Conservation (phyloP, 2,888 invertebrate species). For the Ochropleura leucogaster region DNA sequence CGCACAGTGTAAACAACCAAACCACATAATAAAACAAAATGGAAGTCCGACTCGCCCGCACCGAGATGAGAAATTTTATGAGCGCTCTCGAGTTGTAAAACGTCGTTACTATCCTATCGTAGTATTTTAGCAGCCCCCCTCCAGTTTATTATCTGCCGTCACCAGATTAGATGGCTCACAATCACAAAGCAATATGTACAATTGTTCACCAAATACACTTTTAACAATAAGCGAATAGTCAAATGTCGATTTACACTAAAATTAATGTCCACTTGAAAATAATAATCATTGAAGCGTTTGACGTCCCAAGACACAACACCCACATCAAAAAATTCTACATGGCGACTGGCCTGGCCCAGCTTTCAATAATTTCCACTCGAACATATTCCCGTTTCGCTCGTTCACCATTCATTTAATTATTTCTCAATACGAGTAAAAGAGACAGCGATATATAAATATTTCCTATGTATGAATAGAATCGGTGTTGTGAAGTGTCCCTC, state of each 20-base stretch:
- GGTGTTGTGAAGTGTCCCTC: constrained; percentile 88
- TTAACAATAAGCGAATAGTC: constrained; percentile 76
- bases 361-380: constrained; percentile 90
- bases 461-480: constrained; percentile 89
- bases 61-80: constrained; percentile 87
- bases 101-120: constrained; percentile 90
- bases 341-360: constrained; percentile 87
- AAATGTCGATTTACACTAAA: constrained; percentile 82
- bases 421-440: constrained; percentile 85
- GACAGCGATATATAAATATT: constrained; percentile 87
- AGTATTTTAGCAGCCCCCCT: constrained; percentile 90
- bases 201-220: constrained; percentile 74
- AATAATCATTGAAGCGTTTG: constrained; percentile 89
- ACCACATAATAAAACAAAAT: constrained; percentile 90
- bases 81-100: constrained; percentile 88
- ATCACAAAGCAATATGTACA: constrained; percentile 82
- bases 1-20: constrained; percentile 87
- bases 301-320: constrained; percentile 89
- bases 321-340: constrained; percentile 90
- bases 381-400: constrained; percentile 88
- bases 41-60: constrained; percentile 87
- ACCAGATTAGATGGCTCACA: constrained; percentile 81
- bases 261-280: constrained; percentile 87
- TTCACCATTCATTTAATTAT: constrained; percentile 89
- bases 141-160: constrained; percentile 86